Base-by-base conservation (phyloP, 37 sponge, comb jelly and placozoan species). In the Beroe forskalii region DNA sequence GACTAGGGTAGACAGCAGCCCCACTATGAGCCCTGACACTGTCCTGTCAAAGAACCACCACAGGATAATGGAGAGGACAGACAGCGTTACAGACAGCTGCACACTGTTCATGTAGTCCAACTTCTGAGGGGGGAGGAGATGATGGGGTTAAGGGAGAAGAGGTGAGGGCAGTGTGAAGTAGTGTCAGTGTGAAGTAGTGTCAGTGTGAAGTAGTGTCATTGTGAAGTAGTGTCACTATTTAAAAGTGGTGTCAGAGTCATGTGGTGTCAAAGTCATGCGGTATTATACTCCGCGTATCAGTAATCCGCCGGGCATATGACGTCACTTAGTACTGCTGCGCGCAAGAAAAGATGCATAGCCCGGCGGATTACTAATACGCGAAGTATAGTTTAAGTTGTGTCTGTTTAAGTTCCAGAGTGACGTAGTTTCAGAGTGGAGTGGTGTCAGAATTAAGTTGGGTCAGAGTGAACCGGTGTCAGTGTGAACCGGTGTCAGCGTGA, bases 11-110 rank as follows among this genome's bases (percentile, higher is more conserved):
- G 90, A 61, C n/a, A 93, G 8, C 43, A 95, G 41, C 28, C 94
- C 93, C 36, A 96, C 91, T 4, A 91, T 40, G 36, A 98, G 93
- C 0, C 99, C 99, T 25, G 90, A 62, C 24, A 67, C 61, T 14
- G 96, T 93, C 14, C 99, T 66, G 89, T 98, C 99, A 91, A 95
- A 98, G 67, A 98, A 62, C 94, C 94, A 98, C 99, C 99, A 98
- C 94, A 98, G 90, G 0, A 95, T 95, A 1, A 95, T 90, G 20
- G 96, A 95, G 62, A 98, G 91, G 0, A 93, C 95, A 32, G 93
- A 90, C 61, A 98, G 91, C 4, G 96, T 93, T 2, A 94, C 80
- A 0, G 92, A 72, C 8, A 98, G 76, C 75, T 98, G 97, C 32
- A 93, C 20, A 28, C 91, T 93, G 41, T 93, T 93, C 0, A 92